Conservation (phyloP, 2,888 invertebrate genomes). For the Polyploca ridens region DNA sequence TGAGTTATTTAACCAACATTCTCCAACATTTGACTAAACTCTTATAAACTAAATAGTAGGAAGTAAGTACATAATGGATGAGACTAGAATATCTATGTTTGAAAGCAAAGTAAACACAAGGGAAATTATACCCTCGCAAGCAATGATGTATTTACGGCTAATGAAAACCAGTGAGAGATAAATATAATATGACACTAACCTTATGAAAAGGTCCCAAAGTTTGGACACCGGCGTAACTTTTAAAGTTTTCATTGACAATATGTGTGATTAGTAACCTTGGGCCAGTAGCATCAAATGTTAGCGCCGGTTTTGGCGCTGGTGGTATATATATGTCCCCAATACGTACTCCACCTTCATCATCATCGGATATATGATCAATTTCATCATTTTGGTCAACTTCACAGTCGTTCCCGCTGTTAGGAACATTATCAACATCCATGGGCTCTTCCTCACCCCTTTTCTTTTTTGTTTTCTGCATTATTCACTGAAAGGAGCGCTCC, state of each 20-base stretch:
- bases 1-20: no score
- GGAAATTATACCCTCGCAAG: no score
- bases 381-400: slow-evolving; percentile 49
- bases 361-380: slow-evolving; percentile 76
- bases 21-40: no score
- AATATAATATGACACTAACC: slow-evolving; percentile 74
- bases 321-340: slow-evolving; percentile 94
- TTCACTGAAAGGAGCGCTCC: slow-evolving; percentile 6
- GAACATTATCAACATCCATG: slow-evolving; percentile 69
- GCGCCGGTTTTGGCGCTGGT: slow-evolving; percentile 88
- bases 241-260: slow-evolving; percentile 97
- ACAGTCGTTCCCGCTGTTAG: slow-evolving; percentile 33
- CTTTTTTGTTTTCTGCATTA: slow-evolving; percentile 62
- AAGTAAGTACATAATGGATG: no score
- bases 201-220: slow-evolving; percentile 97
- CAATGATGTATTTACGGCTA: no score
- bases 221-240: slow-evolving; percentile 95
- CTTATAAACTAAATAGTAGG: no score
- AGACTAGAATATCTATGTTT: no score
- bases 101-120: no score
- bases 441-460: slow-evolving; percentile 60
- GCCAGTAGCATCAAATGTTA: slow-evolving; percentile 89
- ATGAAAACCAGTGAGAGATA: neutral
- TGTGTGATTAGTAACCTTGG: slow-evolving; percentile 95
- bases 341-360: slow-evolving; percentile 89